These are phyloP conservation scores for Sesamia nonagrioides DNA, from an alignment of 1,140 invertebrate species.

Conservation along the genomic window DNA sequence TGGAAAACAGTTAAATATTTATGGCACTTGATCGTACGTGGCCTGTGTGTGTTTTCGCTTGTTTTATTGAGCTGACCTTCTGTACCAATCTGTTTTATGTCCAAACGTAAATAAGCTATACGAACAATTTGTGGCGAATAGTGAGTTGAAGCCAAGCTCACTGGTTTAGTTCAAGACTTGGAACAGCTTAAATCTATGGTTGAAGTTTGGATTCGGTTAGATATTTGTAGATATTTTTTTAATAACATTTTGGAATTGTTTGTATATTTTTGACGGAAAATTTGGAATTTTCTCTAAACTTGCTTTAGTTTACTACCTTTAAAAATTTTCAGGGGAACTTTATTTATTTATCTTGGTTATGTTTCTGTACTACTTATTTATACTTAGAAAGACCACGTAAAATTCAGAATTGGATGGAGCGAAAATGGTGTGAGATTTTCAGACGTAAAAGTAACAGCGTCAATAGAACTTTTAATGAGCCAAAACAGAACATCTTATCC, in stretches of 20 bases:
- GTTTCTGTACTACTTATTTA: no score
- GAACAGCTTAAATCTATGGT: not conserved
- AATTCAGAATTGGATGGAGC: no score
- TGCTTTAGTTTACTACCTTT: no score
- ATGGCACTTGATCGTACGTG: not conserved
- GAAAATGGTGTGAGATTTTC: not conserved
- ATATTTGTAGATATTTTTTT: not conserved
- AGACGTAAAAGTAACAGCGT: not conserved
- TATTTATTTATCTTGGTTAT: no score
- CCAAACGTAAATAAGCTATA: slow-evolving; percentile 65
- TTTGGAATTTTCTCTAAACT: no score
- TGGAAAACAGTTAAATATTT: no score
- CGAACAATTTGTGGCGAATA: slow-evolving; percentile 62
- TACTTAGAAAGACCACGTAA: no score
- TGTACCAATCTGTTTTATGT: not conserved
- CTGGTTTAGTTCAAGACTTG: not conserved
- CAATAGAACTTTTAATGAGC: slow-evolving; percentile 28
- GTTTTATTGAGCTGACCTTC: not conserved
- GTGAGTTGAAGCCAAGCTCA: not conserved
- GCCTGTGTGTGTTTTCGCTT: not conserved
- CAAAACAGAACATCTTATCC: slow-evolving; percentile 13
- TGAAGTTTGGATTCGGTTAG: not conserved
- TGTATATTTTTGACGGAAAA: not conserved
- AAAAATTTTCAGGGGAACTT: no score
- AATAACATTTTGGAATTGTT: not conserved